A percentile compares a stretch with the other conserved stretches of the same genome.
These are phyloP conservation scores for Nomada goodeniana DNA, from an alignment of 2,888 invertebrate genomes.

Conservation along the genomic window DNA sequence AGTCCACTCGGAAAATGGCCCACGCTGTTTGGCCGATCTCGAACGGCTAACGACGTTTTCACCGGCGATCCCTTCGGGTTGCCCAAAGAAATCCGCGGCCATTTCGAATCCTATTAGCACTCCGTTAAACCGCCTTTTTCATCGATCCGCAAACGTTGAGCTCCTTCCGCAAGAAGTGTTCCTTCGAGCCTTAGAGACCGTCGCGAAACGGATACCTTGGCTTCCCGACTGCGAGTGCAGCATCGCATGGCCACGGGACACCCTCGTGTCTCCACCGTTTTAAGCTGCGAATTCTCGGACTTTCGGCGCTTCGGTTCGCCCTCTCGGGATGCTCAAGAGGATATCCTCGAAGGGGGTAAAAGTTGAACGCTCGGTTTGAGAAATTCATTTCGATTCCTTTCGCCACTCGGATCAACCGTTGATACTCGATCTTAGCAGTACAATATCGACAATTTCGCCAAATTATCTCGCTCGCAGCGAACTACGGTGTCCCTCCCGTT, in stretches of 20 bases:
- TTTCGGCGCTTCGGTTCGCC: not conserved
- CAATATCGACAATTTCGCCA: too few species aligned
- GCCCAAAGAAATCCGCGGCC: slow-evolving; percentile 46
- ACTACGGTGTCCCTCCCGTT: slow-evolving; percentile 9
- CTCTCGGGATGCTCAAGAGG: too few species aligned
- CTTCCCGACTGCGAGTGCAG: slow-evolving; percentile 53
- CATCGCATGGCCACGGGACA: slow-evolving; percentile 8
- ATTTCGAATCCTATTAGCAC: slow-evolving; percentile 69
- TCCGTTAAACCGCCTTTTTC: slow-evolving; percentile 67
- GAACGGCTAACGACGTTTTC: slow-evolving; percentile 68
- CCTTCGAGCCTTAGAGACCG: slow-evolving; percentile 34
- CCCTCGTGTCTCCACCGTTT: not conserved
- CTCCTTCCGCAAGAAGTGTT: slow-evolving; percentile 20
- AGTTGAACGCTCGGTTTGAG: not conserved
- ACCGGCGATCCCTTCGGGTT: slow-evolving; percentile 55
- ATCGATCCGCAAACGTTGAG: slow-evolving; percentile 24
- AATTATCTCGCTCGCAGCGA: not conserved
- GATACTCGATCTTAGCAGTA: too few species aligned
- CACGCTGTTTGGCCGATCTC: slow-evolving; percentile 34
- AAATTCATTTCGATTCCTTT: not conserved
- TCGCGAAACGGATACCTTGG: slow-evolving; percentile 66
- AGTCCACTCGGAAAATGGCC: slow-evolving; percentile 25
- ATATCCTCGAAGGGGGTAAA: not conserved
- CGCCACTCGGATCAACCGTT: not conserved
- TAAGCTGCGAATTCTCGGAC: slow-evolving; percentile 15